Conservation (phyloP, 2,797 vertebrate genomes). For the Neosilurus mollespiculum region DNA sequence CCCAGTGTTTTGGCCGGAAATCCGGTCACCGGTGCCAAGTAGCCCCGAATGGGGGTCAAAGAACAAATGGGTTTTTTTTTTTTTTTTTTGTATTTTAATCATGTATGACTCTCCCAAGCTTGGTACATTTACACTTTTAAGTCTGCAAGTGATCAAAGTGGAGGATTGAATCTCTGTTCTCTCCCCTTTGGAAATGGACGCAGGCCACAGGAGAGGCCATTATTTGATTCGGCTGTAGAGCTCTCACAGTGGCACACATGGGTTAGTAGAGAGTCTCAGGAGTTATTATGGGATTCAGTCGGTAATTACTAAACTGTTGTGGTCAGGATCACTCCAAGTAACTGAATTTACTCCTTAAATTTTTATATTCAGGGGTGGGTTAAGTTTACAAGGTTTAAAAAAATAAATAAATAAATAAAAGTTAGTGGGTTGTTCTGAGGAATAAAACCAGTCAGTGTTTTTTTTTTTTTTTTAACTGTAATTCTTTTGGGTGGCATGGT, state of each 20-base stretch:
- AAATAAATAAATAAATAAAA: neutral
- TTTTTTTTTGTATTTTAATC: neutral
- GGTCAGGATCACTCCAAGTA: neutral
- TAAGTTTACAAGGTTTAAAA: neutral
- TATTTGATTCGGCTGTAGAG: neutral
- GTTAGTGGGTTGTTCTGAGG: neutral
- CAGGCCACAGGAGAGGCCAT: neutral
- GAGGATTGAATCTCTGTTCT: neutral
- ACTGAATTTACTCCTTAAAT: neutral
- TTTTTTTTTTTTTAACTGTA: neutral
- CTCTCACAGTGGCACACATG: neutral
- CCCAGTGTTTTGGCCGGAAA: constrained; percentile 47
- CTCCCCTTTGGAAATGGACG: neutral
- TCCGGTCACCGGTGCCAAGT: constrained; percentile 46
- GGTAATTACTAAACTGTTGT: neutral
- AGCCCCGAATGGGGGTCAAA: constrained; percentile 26
- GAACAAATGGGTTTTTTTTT: constrained; percentile 8
- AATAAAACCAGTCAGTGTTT: too few species aligned
- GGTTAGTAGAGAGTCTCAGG: neutral
- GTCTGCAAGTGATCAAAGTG: neutral
- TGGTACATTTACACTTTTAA: neutral
- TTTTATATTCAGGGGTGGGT: neutral
- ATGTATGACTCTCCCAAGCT: neutral
- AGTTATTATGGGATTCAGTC: neutral
- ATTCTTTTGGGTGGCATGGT: too few species aligned